phyloP scores from a whole-genome alignment of 2,888 invertebrate species.

The Tyria jacobaeae region DNA sequence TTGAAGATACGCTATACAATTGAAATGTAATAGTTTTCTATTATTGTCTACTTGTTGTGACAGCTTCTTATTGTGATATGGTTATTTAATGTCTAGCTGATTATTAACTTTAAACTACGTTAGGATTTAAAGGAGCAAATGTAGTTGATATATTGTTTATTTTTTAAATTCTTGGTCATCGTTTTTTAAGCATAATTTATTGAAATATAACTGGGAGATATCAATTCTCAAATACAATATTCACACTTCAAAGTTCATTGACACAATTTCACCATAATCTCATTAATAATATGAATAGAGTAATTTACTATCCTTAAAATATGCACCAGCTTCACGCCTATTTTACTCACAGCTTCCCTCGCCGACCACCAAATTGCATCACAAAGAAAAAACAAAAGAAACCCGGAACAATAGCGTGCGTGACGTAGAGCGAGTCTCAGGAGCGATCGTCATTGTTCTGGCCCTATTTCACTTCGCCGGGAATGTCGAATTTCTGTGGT shows the following conservation, averaged over 20 bases:
- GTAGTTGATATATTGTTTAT: too few species aligned
- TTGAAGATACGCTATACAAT: constrained; percentile 49
- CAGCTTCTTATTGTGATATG: constrained; percentile 29
- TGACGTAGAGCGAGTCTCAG: constrained; percentile 69
- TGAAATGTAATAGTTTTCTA: constrained; percentile 42
- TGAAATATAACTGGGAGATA: background rate
- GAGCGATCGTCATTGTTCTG: constrained; percentile 72
- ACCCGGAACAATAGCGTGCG: constrained; percentile 68
- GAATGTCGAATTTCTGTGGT: constrained; percentile 58
- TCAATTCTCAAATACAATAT: constrained; percentile 12
- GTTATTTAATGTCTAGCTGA: constrained; percentile 19
- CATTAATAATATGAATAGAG: constrained; percentile 42
- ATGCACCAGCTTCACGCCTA: constrained; percentile 66
- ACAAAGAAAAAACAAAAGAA: constrained; percentile 74
- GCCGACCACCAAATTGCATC: constrained; percentile 63
- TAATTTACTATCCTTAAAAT: constrained; percentile 53
- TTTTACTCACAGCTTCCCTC: constrained; percentile 57
- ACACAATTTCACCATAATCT: constrained; percentile 25
- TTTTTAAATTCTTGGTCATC: too few species aligned
- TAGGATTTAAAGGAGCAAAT: too few species aligned
- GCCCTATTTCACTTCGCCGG: constrained; percentile 59
- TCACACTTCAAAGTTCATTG: constrained; percentile 14
- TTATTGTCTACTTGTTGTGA: constrained; percentile 43
- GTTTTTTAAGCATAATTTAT: background rate
- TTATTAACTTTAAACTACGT: background rate